phyloP scores from a whole-genome alignment of 2,113 vertebrate species.

The Rhegmatorhina hoffmannsi region DNA sequence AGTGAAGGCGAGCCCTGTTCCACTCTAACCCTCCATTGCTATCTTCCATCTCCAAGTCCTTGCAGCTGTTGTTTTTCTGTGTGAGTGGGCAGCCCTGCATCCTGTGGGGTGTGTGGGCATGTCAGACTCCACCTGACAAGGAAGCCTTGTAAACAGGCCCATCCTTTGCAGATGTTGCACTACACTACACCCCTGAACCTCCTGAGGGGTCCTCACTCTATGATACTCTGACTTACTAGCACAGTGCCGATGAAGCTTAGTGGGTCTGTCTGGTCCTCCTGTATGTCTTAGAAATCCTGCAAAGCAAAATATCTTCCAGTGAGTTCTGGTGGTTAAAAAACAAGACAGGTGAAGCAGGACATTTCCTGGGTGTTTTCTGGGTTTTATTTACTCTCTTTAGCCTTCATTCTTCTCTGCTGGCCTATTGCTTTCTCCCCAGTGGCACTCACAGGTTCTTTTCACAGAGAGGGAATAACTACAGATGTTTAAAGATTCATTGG shows the following conservation, averaged over 20 bases:
- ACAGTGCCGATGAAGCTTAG: not conserved
- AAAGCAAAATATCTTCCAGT: not conserved
- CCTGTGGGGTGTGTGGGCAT: not conserved
- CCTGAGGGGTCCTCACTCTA: rapidly evolving
- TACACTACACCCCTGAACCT: not conserved
- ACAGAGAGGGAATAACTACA: not conserved
- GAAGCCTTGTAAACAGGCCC: not conserved
- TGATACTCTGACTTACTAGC: not conserved
- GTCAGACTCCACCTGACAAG: not conserved
- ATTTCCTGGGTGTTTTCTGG: not conserved
- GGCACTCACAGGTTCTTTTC: not conserved
- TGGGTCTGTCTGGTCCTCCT: not conserved
- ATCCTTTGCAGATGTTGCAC: not conserved
- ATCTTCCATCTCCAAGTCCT: not conserved
- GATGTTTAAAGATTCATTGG: constrained; percentile 12
- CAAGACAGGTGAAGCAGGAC: not conserved
- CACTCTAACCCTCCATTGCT: not conserved
- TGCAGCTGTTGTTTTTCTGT: no score
- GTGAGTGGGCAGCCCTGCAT: rapidly evolving
- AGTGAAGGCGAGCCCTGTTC: not conserved
- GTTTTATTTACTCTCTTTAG: not conserved
- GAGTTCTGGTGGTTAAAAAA: not conserved
- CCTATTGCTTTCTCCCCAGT: not conserved
- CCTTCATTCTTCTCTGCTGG: not conserved
- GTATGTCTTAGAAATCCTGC: not conserved